Conservation (phyloP, 2,797 vertebrate species). For the Rhynchonycteris naso region DNA sequence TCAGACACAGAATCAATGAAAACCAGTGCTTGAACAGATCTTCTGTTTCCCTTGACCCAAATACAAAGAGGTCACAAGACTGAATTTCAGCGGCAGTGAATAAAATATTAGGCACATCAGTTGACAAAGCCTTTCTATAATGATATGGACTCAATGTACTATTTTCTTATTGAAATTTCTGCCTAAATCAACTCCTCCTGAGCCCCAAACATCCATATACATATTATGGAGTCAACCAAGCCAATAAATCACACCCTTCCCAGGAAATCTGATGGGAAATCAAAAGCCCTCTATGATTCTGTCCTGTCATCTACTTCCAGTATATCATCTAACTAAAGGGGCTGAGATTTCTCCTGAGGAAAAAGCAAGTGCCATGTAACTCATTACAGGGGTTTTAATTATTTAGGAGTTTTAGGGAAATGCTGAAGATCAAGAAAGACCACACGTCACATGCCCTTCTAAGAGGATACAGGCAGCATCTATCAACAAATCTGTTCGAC, state of each 20-base stretch:
- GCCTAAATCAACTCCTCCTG: not conserved
- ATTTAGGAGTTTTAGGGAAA: not conserved
- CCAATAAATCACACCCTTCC: not conserved
- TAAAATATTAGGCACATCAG: not conserved
- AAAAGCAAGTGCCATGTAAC: not conserved
- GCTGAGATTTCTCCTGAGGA: not conserved
- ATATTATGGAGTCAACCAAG: not conserved
- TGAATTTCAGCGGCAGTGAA: not conserved
- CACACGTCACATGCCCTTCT: not conserved
- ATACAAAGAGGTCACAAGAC: not conserved
- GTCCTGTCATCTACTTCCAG: not conserved
- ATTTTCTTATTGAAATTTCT: constrained; percentile 10
- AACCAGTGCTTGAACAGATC: not conserved
- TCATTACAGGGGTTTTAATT: not conserved
- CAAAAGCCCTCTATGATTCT: not conserved
- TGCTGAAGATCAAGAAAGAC: not conserved
- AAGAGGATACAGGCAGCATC: not conserved
- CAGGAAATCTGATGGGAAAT: not conserved
- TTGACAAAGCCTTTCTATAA: not conserved
- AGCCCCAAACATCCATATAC: not conserved
- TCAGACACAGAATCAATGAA: constrained; percentile 27
- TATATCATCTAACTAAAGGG: not conserved
- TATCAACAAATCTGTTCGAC: not conserved
- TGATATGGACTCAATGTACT: not conserved
- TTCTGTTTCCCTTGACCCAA: not conserved